A percentile compares a stretch with the other conserved stretches of the same genome.
These are phyloP conservation scores for Tethya wilhelma DNA, from an alignment of 37 sponge, comb jelly and placozoan species.

Conservation along the genomic window DNA sequence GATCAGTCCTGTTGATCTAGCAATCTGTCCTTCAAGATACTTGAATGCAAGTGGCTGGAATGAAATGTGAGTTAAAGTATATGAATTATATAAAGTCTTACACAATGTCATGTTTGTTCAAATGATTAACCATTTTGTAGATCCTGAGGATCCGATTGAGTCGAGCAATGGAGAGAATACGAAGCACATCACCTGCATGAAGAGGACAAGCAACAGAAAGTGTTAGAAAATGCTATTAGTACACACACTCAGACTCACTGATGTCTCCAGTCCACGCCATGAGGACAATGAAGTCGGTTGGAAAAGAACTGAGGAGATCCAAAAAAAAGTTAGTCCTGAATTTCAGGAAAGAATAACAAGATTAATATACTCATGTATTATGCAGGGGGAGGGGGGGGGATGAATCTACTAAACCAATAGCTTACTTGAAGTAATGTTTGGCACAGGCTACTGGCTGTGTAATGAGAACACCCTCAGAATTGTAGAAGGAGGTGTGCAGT, in stretches of 20 bases:
- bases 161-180: conserved; percentile 53
- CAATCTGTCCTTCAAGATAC: conserved; percentile 36
- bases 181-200: conserved; percentile 31
- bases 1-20: conserved; percentile 39
- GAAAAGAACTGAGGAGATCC: conserved; percentile 62
- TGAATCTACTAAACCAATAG: no score
- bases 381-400: background rate
- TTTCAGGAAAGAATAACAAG: no score
- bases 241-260: background rate
- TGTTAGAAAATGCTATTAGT: background rate
- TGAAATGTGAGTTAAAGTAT: background rate
- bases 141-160: conserved; percentile 60
- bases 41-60: conserved; percentile 42
- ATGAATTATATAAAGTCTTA: background rate
- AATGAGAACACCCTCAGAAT: conserved; percentile 52
- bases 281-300: conserved; percentile 62
- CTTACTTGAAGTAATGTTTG: conserved; percentile 73
- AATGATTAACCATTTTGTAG: conserved; percentile 64
- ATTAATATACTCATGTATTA: background rate
- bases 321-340: conserved; percentile 65
- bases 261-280: conserved; percentile 27
- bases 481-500: conserved; percentile 69
- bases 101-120: conserved; percentile 6
- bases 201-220: background rate
- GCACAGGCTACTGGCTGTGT: conserved; percentile 72